Evolutionary conservation across 2,797 vertebrate species (phyloP), one percentile per base, ranked within the genome.

Genomic region (Amazonetta brasiliensis): DNA sequence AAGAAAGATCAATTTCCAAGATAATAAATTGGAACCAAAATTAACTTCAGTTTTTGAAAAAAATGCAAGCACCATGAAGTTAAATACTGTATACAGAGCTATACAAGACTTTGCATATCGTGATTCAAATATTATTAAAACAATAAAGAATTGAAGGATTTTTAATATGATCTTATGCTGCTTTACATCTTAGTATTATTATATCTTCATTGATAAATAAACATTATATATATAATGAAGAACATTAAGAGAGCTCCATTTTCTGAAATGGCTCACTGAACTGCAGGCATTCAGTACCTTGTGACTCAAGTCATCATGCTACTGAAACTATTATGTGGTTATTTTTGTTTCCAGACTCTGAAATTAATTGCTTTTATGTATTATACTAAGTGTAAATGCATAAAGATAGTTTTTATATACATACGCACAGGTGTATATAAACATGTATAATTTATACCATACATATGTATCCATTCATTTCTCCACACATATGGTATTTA

Each of bases 1-100:
- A 80, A 72, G n/a, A 30, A 39, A 68, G 74, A 64, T 94, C 73
- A 56, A 30, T 75, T 78, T 76, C 67, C 66, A 67, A 91, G 79
- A 11, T 17, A 58, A 13, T 55, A 28, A 83, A 60, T 77, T 55
- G 72, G 67, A 90, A 59, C 4, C 6, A 69, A 88, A 84, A 72
- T 50, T n/a, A 68, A 76, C 35, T 67, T 77, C 52, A 71, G 14
- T n/a, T 63, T 79, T 33, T 41, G 37, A 13, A 30, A 85, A 39
- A 48, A 21, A 44, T 26, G 3, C 0, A 5, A 62, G 8, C 14
- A 28, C n/a, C 35, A 7, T 37, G 76, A 86, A 56, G 35, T 52
- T 81, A 22, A 12, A 1, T 10, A 33, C 44, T 73, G 46, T 3
- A 8, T 59, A 33, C 23, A 46, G 46, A 90, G 28, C 54, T 84